A percentile compares a stretch with the other conserved stretches of the same genome.
phyloP scores from a whole-genome alignment of 2,888 invertebrate genomes.

The Esperia sulphurella region DNA sequence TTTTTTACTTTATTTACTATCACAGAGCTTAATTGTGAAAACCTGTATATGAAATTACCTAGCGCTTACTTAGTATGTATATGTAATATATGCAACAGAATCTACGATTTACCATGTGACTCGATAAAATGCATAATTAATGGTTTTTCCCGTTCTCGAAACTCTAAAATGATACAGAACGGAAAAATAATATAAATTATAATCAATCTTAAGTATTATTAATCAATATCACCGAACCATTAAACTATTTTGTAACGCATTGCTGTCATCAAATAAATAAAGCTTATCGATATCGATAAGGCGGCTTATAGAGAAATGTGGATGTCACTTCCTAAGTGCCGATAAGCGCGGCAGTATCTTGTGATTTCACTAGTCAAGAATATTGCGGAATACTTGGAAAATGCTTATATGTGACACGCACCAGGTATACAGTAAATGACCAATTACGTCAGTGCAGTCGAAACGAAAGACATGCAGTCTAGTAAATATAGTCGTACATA shows the following conservation, averaged over 20 bases:
- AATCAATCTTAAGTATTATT: too few species aligned
- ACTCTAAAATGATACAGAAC: too few species aligned
- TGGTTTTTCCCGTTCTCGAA: too few species aligned
- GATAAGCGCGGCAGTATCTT: slow-evolving; percentile 26
- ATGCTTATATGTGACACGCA: not conserved
- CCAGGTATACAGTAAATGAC: not conserved
- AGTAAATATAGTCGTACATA: not conserved
- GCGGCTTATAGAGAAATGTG: slow-evolving; percentile 25
- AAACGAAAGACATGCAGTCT: not conserved
- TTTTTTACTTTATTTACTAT: too few species aligned
- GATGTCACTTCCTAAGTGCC: slow-evolving; percentile 33
- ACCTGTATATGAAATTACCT: too few species aligned
- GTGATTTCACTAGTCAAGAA: slow-evolving; percentile 15
- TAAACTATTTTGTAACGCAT: slow-evolving; percentile 2
- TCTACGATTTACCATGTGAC: too few species aligned
- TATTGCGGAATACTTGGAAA: not conserved
- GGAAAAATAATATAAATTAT: too few species aligned
- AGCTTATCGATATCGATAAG: slow-evolving; percentile 17
- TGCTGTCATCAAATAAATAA: slow-evolving; percentile 9
- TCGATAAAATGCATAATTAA: too few species aligned
- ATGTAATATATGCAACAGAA: too few species aligned
- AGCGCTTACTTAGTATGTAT: too few species aligned
- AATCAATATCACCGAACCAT: too few species aligned
- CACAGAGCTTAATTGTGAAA: too few species aligned
- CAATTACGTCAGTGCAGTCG: not conserved